phyloP scores from a whole-genome alignment of 1,140 invertebrate genomes.

The Mesaphorura yosii region DNA sequence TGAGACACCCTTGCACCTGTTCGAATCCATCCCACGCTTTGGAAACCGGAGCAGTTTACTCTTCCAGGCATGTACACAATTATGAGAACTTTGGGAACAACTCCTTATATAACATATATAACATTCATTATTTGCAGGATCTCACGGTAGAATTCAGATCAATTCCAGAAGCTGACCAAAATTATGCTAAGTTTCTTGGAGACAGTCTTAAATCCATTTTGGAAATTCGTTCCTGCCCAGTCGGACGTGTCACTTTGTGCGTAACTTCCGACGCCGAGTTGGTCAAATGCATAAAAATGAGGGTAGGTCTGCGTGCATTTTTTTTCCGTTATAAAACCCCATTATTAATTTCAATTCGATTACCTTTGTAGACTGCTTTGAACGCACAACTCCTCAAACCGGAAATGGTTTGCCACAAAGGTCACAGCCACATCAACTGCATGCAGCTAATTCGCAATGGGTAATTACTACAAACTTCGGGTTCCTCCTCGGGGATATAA shows the following conservation, averaged over 20 bases:
- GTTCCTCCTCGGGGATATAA: not conserved
- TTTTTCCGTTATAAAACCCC: slow-evolving; percentile 9
- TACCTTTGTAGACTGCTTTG: slow-evolving; percentile 54
- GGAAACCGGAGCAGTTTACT: slow-evolving; percentile 52
- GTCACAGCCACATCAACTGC: slow-evolving; percentile 72
- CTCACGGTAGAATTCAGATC: slow-evolving; percentile 49
- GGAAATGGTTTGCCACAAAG: slow-evolving; percentile 72
- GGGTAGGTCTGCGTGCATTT: slow-evolving; percentile 44
- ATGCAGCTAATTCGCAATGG: slow-evolving; percentile 66
- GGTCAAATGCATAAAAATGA: slow-evolving; percentile 89
- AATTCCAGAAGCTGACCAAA: slow-evolving; percentile 49
- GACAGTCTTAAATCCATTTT: slow-evolving; percentile 53
- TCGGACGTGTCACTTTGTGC: slow-evolving; percentile 67
- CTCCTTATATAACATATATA: not conserved
- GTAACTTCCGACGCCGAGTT: slow-evolving; percentile 81
- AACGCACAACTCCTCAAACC: slow-evolving; percentile 80
- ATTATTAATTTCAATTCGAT: no score
- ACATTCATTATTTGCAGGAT: slow-evolving; percentile 45
- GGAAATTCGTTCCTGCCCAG: slow-evolving; percentile 63
- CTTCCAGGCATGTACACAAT: slow-evolving; percentile 50
- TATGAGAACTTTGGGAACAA: not conserved
- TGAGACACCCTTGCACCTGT: slow-evolving; percentile 38
- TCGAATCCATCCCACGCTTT: slow-evolving; percentile 56
- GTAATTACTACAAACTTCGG: slow-evolving; percentile 37
- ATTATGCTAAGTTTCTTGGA: slow-evolving; percentile 48